Conservation (phyloP, 2,888 invertebrate genomes). For the Drosophila buzzatii region DNA sequence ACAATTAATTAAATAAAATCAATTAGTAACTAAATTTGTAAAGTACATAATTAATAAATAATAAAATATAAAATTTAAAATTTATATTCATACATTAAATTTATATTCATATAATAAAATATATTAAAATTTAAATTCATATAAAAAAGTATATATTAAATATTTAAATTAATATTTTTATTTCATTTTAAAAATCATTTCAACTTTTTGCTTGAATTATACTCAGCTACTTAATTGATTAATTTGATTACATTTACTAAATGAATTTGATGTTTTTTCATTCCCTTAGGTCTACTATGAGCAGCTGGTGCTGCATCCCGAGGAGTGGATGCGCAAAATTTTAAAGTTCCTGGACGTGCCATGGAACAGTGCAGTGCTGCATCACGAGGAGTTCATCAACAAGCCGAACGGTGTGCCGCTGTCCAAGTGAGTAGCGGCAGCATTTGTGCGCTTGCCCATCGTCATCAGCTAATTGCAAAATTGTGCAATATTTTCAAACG, state of each 20-base stretch:
- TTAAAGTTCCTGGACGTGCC: constrained; percentile 95
- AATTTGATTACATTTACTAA: not conserved
- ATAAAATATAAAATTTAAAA: no score
- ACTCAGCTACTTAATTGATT: no score
- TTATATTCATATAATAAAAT: no score
- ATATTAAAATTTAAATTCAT: no score
- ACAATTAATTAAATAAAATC: no score
- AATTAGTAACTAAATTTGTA: no score
- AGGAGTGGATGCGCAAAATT: constrained; percentile 94
- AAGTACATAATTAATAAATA: no score
- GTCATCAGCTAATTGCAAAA: constrained; percentile 28
- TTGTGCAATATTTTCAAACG: constrained; percentile 29
- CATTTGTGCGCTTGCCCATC: not conserved
- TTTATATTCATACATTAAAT: no score
- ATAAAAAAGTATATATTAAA: no score
- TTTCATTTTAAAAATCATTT: no score
- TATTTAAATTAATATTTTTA: no score
- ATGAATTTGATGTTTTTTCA: not conserved
- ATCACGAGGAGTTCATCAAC: constrained; percentile 99
- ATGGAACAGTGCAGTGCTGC: constrained; percentile 98
- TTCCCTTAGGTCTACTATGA: constrained; percentile 94
- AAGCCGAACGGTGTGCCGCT: constrained; percentile 97
- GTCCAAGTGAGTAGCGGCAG: constrained; percentile 91
- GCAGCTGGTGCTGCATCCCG: constrained; percentile 97
- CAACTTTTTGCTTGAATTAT: no score